These are phyloP conservation scores for Tricholauxania praeusta DNA, from an alignment of 2,888 invertebrate genomes.

Conservation along the genomic window DNA sequence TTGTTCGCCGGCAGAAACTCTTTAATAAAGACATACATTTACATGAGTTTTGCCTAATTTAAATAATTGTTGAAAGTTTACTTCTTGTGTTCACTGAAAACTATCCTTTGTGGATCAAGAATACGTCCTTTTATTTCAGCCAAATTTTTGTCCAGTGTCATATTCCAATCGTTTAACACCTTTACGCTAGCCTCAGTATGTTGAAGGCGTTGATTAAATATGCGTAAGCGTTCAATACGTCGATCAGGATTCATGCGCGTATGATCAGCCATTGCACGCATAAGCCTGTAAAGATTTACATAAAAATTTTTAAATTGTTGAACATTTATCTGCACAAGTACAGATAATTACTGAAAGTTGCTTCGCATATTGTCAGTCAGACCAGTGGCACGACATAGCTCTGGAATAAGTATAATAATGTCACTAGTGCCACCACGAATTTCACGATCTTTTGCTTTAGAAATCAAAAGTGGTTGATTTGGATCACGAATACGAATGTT, in stretches of 20 bases:
- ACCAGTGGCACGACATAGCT: slow-evolving; percentile 88
- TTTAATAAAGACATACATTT: slow-evolving; percentile 34
- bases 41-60: no score
- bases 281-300: slow-evolving; percentile 62
- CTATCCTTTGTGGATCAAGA: slow-evolving; percentile 75
- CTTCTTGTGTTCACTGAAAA: slow-evolving; percentile 68
- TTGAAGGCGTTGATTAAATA: slow-evolving; percentile 76
- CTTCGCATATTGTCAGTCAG: slow-evolving; percentile 77
- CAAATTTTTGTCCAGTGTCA: slow-evolving; percentile 74
- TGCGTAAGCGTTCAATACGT: slow-evolving; percentile 76
- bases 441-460: slow-evolving; percentile 77
- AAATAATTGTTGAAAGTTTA: slow-evolving; percentile 40
- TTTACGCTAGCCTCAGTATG: slow-evolving; percentile 69
- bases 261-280: slow-evolving; percentile 79
- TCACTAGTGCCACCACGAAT: slow-evolving; percentile 76
- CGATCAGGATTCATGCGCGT: slow-evolving; percentile 83
- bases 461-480: slow-evolving; percentile 84
- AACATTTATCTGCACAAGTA: background rate
- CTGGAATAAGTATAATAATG: slow-evolving; percentile 80
- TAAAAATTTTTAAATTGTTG: background rate
- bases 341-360: slow-evolving; percentile 74
- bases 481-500: slow-evolving; percentile 74
- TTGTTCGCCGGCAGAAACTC: slow-evolving; percentile 69
- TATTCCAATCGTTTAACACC: slow-evolving; percentile 80
- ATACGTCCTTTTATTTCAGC: slow-evolving; percentile 76